Conservation (phyloP, 2,888 invertebrate genomes). For the Anoncus sp. region DNA sequence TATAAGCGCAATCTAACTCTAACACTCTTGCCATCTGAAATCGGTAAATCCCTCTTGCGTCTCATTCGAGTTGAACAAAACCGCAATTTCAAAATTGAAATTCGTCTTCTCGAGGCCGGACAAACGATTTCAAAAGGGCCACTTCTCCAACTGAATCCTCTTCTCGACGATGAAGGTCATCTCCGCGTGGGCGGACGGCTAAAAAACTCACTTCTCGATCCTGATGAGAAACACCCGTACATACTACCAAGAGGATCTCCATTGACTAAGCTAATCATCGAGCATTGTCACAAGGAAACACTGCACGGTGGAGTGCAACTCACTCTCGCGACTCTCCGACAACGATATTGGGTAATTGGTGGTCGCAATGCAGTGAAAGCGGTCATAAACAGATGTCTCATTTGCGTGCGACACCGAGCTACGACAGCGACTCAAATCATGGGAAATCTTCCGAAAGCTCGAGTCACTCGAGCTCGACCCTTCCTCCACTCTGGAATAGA, state of each 20-base stretch:
- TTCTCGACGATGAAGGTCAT: constrained; percentile 8
- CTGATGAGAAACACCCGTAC: constrained; percentile 18
- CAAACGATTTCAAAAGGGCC: constrained; percentile 14
- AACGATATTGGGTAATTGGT: constrained; percentile 46
- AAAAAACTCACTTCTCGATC: constrained; percentile 9
- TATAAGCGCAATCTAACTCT: neutral
- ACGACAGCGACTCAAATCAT: constrained; percentile 19
- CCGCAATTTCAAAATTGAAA: neutral
- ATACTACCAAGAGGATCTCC: constrained; percentile 22
- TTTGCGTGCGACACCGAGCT: constrained; percentile 13
- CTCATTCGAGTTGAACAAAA: constrained; percentile 13
- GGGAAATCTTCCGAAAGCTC: constrained; percentile 66
- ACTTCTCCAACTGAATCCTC: constrained; percentile 22
- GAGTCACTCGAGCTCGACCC: constrained; percentile 30
- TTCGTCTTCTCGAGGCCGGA: neutral
- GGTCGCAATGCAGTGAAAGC: constrained; percentile 19
- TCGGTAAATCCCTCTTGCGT: neutral
- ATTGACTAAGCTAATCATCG: constrained; percentile 17
- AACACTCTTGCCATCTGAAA: too few relatives aligned
- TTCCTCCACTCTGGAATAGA: constrained; percentile 52
- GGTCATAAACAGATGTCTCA: constrained; percentile 16
- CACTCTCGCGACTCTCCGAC: constrained; percentile 39
- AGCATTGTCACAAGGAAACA: constrained; percentile 14
- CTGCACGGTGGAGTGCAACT: constrained; percentile 53
- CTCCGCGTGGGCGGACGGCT: constrained; percentile 45